Conservation (phyloP, 2,797 vertebrate species). For the Choloepus didactylus region DNA sequence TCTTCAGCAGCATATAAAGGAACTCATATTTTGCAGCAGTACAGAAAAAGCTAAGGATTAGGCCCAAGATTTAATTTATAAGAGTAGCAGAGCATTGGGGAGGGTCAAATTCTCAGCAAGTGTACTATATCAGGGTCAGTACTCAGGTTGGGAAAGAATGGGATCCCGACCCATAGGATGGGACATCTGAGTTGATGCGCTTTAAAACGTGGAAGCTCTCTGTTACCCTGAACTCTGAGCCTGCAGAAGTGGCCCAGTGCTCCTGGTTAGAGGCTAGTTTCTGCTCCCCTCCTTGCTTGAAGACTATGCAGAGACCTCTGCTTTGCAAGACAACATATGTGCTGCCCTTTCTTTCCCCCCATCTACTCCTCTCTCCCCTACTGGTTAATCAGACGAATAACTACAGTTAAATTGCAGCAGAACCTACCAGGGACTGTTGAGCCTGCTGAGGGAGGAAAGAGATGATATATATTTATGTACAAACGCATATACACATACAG, state of each 20-base stretch:
- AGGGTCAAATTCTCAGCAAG: constrained; percentile 28
- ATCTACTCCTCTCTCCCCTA: background rate
- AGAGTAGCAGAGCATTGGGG: background rate
- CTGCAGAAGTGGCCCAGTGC: background rate
- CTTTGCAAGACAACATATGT: background rate
- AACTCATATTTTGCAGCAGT: background rate
- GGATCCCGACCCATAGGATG: background rate
- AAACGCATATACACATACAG: rapidly evolving
- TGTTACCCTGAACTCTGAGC: background rate
- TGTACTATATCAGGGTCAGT: background rate
- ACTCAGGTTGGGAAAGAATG: background rate
- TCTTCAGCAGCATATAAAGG: constrained; percentile 6
- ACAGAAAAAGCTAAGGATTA: background rate
- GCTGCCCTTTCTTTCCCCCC: background rate
- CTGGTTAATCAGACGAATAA: background rate
- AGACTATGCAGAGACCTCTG: background rate
- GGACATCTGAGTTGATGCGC: background rate
- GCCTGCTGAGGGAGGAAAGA: background rate
- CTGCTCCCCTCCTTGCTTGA: background rate
- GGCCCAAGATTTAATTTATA: background rate
- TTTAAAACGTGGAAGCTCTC: constrained; percentile 24
- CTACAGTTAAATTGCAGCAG: background rate
- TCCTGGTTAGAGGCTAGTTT: background rate
- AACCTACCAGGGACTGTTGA: background rate
- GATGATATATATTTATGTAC: background rate